These are phyloP conservation scores for Laothoe populi DNA, from an alignment of 2,888 invertebrate genomes.

Conservation along the genomic window DNA sequence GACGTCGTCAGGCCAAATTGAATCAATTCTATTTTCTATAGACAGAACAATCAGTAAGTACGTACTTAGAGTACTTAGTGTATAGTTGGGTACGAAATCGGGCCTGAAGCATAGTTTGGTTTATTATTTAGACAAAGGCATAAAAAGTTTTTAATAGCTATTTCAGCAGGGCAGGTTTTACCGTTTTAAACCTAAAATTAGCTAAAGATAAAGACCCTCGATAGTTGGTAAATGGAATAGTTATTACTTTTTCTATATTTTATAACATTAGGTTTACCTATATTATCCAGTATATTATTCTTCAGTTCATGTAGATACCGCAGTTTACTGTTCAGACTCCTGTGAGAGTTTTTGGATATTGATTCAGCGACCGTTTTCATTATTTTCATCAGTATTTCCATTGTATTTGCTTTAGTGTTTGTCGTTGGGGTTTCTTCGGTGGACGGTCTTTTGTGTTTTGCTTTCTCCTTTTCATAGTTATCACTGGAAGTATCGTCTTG, in stretches of 20 bases:
- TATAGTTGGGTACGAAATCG: too few species aligned
- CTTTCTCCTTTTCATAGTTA: constrained; percentile 23
- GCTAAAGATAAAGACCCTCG: too few species aligned
- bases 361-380: constrained; percentile 70
- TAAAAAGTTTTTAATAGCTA: too few species aligned
- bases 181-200: too few species aligned
- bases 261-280: constrained; percentile 81
- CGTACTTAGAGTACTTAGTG: too few species aligned
- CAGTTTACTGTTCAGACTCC: constrained; percentile 82
- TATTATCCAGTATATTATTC: constrained; percentile 85
- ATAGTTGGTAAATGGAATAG: too few species aligned
- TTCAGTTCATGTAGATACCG: constrained; percentile 84
- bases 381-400: constrained; percentile 63
- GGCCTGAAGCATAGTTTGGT: too few species aligned
- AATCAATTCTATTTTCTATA: constrained; percentile 77
- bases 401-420: constrained; percentile 48
- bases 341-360: constrained; percentile 66
- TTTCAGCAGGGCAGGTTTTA: too few species aligned
- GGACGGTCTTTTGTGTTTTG: constrained; percentile 25
- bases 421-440: constrained; percentile 26
- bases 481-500: background rate
- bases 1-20: constrained; percentile 79
- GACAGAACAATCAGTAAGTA: constrained; percentile 1
- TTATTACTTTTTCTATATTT: too few species aligned
- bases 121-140: too few species aligned